phyloP scores from a whole-genome alignment of 2,888 invertebrate species.

The Ennomos fuscantarius region DNA sequence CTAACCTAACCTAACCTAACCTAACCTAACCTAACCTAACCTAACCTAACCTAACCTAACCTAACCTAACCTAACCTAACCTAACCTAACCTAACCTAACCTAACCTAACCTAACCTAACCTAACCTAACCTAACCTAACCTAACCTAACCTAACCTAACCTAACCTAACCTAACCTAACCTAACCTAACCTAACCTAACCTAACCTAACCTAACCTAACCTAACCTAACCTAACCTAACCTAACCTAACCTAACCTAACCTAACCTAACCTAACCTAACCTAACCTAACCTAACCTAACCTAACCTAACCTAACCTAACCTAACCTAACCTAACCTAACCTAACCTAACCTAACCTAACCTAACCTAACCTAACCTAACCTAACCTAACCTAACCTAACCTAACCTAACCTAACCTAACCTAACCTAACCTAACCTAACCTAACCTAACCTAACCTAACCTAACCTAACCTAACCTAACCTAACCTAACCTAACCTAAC shows the following conservation, averaged over 20 bases:
- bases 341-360: constrained; percentile 15
- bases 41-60: not conserved
- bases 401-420: constrained; percentile 35
- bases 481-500: constrained; percentile 35
- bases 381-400: too few relatives aligned
- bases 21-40: too few relatives aligned
- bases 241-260: constrained; percentile 20
- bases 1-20: constrained; percentile 42
- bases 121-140: constrained; percentile 23
- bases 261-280: constrained; percentile 25
- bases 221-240: constrained; percentile 35
- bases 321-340: constrained; percentile 21
- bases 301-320: too few relatives aligned
- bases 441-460: constrained; percentile 25
- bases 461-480: constrained; percentile 26
- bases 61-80: constrained; percentile 1
- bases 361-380: too few relatives aligned
- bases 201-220: constrained; percentile 33
- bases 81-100: constrained; percentile 11
- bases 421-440: constrained; percentile 25
- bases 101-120: constrained; percentile 12
- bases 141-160: constrained; percentile 23
- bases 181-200: constrained; percentile 32
- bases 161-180: constrained; percentile 32
- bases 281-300: constrained; percentile 23